Evolutionary conservation across 1,140 invertebrate species (phyloP).

Genomic region (Listronotus oregonensis): DNA sequence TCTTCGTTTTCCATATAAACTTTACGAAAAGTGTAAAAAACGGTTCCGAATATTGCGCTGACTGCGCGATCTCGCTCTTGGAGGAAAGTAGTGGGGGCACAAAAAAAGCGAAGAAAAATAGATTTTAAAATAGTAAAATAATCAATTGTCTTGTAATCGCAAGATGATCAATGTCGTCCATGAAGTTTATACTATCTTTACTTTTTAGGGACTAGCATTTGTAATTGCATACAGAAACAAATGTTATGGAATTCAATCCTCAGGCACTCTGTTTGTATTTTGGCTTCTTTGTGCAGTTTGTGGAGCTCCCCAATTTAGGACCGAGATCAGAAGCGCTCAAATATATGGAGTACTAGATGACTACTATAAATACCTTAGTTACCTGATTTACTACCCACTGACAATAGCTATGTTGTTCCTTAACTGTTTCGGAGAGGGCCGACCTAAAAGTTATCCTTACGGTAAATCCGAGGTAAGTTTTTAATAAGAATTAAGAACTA

Average conservation of each 20-base stretch:
- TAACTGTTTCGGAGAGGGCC: conserved; percentile 82
- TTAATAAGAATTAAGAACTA: no score
- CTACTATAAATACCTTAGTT: conserved; percentile 73
- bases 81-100: no score
- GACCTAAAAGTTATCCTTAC: conserved; percentile 71
- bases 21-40: no score
- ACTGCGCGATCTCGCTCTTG: no score
- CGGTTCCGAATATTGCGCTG: no score
- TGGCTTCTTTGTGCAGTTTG: conserved; percentile 78
- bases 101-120: no score
- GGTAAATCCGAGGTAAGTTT: conserved; percentile 66
- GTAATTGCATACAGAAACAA: conserved; percentile 76
- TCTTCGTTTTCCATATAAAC: no score
- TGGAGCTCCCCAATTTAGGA: conserved; percentile 75
- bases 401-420: conserved; percentile 73
- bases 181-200: conserved; percentile 7
- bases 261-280: conserved; percentile 85
- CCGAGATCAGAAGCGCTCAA: conserved; percentile 61
- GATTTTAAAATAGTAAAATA: no score
- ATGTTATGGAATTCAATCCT: conserved; percentile 81
- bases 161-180: not conserved
- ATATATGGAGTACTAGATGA: conserved; percentile 52
- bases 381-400: conserved; percentile 80
- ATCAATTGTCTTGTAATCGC: not conserved
- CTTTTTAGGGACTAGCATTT: conserved; percentile 71